phyloP scores from a whole-genome alignment of 2,888 invertebrate genomes.

The Euplexia lucipara region DNA sequence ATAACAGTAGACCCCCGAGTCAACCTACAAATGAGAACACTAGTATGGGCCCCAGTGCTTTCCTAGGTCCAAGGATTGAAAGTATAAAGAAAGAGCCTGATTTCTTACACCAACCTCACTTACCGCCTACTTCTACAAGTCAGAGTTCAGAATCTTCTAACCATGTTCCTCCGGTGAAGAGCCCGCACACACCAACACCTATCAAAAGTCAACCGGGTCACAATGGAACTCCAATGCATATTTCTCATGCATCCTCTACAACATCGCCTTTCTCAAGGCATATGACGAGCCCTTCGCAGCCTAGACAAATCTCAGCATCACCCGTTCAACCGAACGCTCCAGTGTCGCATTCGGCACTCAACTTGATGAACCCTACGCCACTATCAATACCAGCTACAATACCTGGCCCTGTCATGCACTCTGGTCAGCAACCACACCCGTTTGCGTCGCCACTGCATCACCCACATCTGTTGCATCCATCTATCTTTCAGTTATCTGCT shows the following conservation, averaged over 20 bases:
- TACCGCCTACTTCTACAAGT: slow-evolving; percentile 89
- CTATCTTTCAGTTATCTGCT: slow-evolving; percentile 91
- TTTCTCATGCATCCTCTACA: slow-evolving; percentile 83
- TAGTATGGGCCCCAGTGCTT: slow-evolving; percentile 86
- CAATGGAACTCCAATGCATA: slow-evolving; percentile 83
- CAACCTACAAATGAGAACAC: slow-evolving; percentile 87
- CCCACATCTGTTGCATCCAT: slow-evolving; percentile 92
- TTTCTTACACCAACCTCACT: slow-evolving; percentile 87
- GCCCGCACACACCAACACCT: slow-evolving; percentile 89
- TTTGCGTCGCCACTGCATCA: slow-evolving; percentile 94
- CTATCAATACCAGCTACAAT: slow-evolving; percentile 92
- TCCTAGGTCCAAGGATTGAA: slow-evolving; percentile 93
- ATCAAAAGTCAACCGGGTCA: slow-evolving; percentile 87
- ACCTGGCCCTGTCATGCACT: slow-evolving; percentile 93
- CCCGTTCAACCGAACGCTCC: slow-evolving; percentile 86
- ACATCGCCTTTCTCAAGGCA: slow-evolving; percentile 89
- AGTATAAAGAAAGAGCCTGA: slow-evolving; percentile 95
- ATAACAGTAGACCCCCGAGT: slow-evolving; percentile 87
- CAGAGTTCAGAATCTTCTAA: slow-evolving; percentile 85
- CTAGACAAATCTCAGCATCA: slow-evolving; percentile 88
- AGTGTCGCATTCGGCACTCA: slow-evolving; percentile 92
- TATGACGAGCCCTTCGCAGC: slow-evolving; percentile 87
- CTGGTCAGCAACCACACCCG: slow-evolving; percentile 93
- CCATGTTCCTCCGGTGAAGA: slow-evolving; percentile 91
- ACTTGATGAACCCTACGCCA: slow-evolving; percentile 91